Evolutionary conservation across 2,797 vertebrate genomes (phyloP).

Genomic region (Lacerta agilis): DNA sequence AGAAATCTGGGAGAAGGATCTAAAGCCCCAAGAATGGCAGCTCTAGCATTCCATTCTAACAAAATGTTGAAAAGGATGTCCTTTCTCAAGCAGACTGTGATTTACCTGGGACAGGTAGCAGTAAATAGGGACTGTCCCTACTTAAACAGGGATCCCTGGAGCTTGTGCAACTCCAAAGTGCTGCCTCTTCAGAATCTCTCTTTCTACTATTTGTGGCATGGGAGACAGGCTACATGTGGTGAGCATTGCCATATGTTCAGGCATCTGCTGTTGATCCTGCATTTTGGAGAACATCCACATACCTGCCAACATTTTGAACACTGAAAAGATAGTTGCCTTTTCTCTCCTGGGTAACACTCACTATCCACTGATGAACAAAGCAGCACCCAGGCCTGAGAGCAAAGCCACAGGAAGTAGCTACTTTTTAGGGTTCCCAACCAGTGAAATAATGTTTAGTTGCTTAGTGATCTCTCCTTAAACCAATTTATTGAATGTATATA

Average conservation of each 20-base stretch:
- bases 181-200: not conserved
- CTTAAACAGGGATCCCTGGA: not conserved
- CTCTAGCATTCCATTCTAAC: not conserved
- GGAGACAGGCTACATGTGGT: fast-evolving
- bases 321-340: not conserved
- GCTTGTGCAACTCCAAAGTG: not conserved
- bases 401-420: not conserved
- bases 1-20: not conserved
- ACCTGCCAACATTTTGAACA: not conserved
- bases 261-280: not conserved
- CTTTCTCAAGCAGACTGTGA: not conserved
- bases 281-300: fast-evolving
- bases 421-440: not conserved
- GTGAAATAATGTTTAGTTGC: not conserved
- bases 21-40: not conserved
- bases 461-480: not conserved
- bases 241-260: fast-evolving
- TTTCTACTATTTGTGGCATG: not conserved
- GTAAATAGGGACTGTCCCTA: not conserved
- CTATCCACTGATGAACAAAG: not conserved
- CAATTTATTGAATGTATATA: not conserved
- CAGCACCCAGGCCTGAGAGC: not conserved
- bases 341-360: not conserved
- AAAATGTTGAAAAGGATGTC: not conserved
- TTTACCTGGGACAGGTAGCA: not conserved